Evolutionary conservation across 2,888 invertebrate species (phyloP).

Genomic region (Parnassius orleans): DNA sequence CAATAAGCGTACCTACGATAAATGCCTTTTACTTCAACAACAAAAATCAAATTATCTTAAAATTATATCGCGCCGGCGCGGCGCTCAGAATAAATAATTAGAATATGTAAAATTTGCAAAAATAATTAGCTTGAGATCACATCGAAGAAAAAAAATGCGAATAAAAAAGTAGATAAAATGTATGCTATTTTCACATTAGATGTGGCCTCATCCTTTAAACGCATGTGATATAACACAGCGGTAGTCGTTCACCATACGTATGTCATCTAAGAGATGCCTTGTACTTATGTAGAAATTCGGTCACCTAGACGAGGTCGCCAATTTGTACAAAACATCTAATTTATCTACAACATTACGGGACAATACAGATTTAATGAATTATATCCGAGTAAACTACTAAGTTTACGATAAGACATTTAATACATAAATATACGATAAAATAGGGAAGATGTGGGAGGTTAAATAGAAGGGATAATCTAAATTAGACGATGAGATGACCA

Average conservation of each 20-base stretch:
- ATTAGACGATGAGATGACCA: constrained; percentile 52
- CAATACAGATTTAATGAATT: constrained; percentile 73
- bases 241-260: constrained; percentile 1
- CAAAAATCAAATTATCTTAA: too few relatives aligned
- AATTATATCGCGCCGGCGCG: too few relatives aligned
- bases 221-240: neutral
- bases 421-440: constrained; percentile 70
- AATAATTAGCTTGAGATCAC: neutral
- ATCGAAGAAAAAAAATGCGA: too few relatives aligned
- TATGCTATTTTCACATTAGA: neutral
- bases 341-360: constrained; percentile 67
- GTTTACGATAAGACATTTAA: constrained; percentile 78
- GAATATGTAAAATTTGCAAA: neutral
- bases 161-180: too few relatives aligned
- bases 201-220: neutral
- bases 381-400: constrained; percentile 72
- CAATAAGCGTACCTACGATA: neutral
- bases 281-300: constrained; percentile 75
- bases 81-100: neutral
- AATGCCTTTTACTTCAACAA: too few relatives aligned
- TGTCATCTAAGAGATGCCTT: constrained; percentile 42
- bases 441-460: constrained; percentile 65
- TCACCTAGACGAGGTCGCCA: constrained; percentile 78
- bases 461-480: constrained; percentile 66
- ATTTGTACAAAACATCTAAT: constrained; percentile 76